A percentile compares a stretch with the other conserved stretches of the same genome.
These are phyloP conservation scores for Paraescarpia echinospica DNA, from an alignment of 1,140 invertebrate genomes.

Conservation along the genomic window DNA sequence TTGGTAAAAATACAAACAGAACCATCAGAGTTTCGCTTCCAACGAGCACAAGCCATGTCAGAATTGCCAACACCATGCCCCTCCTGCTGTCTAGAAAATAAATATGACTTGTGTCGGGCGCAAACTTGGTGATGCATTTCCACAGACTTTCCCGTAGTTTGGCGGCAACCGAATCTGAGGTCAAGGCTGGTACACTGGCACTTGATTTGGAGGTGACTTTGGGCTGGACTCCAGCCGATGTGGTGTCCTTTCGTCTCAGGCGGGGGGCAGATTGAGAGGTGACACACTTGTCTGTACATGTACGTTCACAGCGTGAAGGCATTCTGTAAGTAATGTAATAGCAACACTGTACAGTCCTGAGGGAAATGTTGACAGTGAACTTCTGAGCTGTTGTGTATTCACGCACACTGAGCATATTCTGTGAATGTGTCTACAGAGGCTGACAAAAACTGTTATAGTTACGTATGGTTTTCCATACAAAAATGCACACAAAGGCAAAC, in stretches of 20 bases:
- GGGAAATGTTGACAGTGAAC: background rate
- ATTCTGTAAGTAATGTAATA: background rate
- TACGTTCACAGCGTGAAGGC: background rate
- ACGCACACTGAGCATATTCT: background rate
- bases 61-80: conserved; percentile 4
- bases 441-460: no score
- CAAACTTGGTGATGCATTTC: background rate
- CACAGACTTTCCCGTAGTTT: background rate
- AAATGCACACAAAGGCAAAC: no score
- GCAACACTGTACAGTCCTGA: background rate
- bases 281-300: background rate
- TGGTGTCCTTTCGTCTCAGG: background rate
- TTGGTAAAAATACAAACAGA: conserved; percentile 20
- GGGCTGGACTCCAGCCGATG: background rate
- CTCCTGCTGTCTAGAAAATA: background rate
- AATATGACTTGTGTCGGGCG: background rate
- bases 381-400: background rate
- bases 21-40: conserved; percentile 27
- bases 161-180: background rate
- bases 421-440: background rate
- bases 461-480: no score
- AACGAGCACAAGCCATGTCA: conserved; percentile 29
- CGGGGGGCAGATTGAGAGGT: background rate
- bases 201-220: background rate
- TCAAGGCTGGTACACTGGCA: background rate